phyloP scores from a whole-genome alignment of 1,140 invertebrate genomes.

The Drosophila sp. region DNA sequence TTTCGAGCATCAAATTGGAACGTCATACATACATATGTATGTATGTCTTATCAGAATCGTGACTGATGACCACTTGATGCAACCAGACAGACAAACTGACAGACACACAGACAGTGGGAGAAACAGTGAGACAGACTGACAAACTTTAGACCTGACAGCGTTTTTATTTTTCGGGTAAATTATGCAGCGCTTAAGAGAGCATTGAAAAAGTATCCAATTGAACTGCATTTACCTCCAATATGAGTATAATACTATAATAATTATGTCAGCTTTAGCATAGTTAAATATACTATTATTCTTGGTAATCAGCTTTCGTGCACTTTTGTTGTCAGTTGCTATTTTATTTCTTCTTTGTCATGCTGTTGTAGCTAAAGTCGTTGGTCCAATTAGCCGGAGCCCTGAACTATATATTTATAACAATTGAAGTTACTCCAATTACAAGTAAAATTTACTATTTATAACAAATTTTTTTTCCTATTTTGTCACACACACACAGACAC shows the following conservation, averaged over 20 bases:
- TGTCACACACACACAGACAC: conserved; percentile 15
- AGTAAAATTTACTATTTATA: conserved; percentile 8
- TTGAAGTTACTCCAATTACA: conserved; percentile 37
- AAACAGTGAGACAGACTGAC: conserved; percentile 2
- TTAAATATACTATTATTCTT: conserved; percentile 7
- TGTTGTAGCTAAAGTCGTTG: conserved; percentile 40
- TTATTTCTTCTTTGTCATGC: conserved; percentile 24
- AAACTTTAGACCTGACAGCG: not conserved
- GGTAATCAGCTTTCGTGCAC: conserved; percentile 14
- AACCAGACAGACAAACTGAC: conserved; percentile 13
- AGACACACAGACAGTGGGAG: conserved; percentile 19
- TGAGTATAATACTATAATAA: conserved; percentile 22
- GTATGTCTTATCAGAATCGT: conserved; percentile 45
- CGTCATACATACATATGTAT: conserved; percentile 28
- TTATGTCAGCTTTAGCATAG: conserved; percentile 11
- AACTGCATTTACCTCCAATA: conserved; percentile 17
- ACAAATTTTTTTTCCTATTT: conserved; percentile 11
- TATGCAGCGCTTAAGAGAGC: not conserved
- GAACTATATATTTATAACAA: conserved; percentile 51
- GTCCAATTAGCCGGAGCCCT: conserved; percentile 53
- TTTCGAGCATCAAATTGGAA: conserved; percentile 43
- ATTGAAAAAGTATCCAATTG: not conserved
- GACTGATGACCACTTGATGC: conserved; percentile 13
- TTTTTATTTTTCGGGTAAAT: not conserved
- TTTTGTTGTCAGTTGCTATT: conserved; percentile 12